Base-by-base conservation (phyloP, 2,113 vertebrate genomes). In the Bombycilla garrulus region DNA sequence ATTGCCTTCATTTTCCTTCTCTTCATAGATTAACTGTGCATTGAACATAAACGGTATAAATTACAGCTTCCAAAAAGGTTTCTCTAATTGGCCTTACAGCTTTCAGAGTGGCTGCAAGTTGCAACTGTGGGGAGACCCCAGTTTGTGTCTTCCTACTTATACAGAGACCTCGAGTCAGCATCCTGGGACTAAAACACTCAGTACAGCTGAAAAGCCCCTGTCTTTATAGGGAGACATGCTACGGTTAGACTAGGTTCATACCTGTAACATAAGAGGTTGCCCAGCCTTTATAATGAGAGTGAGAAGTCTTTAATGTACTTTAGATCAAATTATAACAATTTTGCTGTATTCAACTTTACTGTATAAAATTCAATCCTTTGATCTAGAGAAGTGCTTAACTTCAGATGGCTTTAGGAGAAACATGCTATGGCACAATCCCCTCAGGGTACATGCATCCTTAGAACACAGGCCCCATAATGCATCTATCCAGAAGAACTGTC, bases 41-140 rank as follows among this genome's bases (percentile, higher is more conserved):
- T 18, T 83, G 86, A 90, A 72, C 61, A 50, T 42, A 81, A 94
- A 78, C 66, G 47, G 78, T 74, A 90, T 90, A 88, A 86, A 89
- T 95, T 94, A 91, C 29, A 8, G 31, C 79, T 86, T 95, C 90
- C 76, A 20, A 87, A 38, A 91, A 88, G 36, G 35, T 74, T 94
- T 61, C 60, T 88, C 24, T 65, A 62, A 48, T 22, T 61, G 73
- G 72, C 65, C 42, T 53, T 45, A 51, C 12, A 51, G 42, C 40
- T 92, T 87, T 89, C 64, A 82, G 51, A 85, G 36, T 2, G 7
- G 5, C 40, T 92, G 25, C 29, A 60, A 73, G 70, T 36, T 10
- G 1, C 19, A 9, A 3, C 2, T 20, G 7, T 2, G 3, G 28
- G 67, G 29, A 85, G 13, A 35, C 5, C 51, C 45, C 24, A 42